These are phyloP conservation scores for Gryllus bimaculatus DNA, from an alignment of 1,140 invertebrate species.

Conservation along the genomic window DNA sequence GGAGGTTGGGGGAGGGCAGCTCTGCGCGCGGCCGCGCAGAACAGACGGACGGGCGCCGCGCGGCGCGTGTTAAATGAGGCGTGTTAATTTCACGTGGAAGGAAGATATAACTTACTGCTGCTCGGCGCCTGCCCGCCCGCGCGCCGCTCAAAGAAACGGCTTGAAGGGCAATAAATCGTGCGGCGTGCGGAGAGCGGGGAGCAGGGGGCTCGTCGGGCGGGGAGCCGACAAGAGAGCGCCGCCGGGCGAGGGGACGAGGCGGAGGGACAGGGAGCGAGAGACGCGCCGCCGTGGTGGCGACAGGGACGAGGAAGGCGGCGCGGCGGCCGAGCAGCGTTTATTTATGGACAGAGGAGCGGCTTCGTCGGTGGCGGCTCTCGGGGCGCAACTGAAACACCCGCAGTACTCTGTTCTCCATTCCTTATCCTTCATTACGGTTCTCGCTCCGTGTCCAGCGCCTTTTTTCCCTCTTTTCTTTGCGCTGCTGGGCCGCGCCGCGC, in stretches of 20 bases:
- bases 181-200: not conserved
- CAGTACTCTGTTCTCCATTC: constrained; percentile 15
- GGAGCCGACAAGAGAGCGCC: too few relatives aligned
- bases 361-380: constrained; percentile 12
- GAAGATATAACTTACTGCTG: constrained; percentile 18
- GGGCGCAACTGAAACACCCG: constrained; percentile 18
- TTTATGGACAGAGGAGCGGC: constrained; percentile 12
- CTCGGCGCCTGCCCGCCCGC: not conserved
- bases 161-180: constrained; percentile 17
- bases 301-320: not conserved
- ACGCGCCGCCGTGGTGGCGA: too few relatives aligned
- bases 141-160: constrained; percentile 14
- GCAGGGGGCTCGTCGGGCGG: too few relatives aligned
- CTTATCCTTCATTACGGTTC: constrained; percentile 9
- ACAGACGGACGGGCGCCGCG: constrained; percentile 11
- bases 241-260: too few relatives aligned
- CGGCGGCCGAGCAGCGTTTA: constrained; percentile 3
- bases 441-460: not conserved
- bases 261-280: too few relatives aligned
- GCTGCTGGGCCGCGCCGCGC: too few relatives aligned
- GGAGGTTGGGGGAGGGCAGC: too few relatives aligned
- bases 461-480: not conserved
- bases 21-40: not conserved
- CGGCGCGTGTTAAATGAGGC: constrained; percentile 16
- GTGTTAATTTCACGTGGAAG: constrained; percentile 18